A percentile compares a stretch with the other conserved stretches of the same genome.
Evolutionary conservation across 2,797 vertebrate genomes (phyloP).

Genomic region (Zenarchopterus dispar): DNA sequence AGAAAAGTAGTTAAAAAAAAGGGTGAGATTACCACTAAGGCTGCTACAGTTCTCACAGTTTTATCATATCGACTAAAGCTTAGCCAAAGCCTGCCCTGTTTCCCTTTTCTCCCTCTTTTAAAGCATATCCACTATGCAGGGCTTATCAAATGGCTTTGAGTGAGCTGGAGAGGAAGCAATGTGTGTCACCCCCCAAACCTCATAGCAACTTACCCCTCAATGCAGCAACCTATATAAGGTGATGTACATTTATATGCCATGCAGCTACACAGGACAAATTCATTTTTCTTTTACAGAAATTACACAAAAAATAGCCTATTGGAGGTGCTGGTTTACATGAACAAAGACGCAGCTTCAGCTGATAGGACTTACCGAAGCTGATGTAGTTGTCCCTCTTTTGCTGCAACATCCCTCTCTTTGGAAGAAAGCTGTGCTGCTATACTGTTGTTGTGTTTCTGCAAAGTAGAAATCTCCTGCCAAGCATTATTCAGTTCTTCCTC

Average conservation of each 20-base stretch:
- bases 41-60: conserved; percentile 77
- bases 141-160: conserved; percentile 79
- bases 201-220: conserved; percentile 32
- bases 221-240: conserved; percentile 18
- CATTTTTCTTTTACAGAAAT: conserved; percentile 8
- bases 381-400: conserved; percentile 66
- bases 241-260: conserved; percentile 1
- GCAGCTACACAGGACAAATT: conserved; percentile 4
- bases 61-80: conserved; percentile 84
- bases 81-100: conserved; percentile 78
- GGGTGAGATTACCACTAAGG: conserved; percentile 81
- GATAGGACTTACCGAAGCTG: conserved; percentile 69
- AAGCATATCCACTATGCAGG: conserved; percentile 73
- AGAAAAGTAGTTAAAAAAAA: conserved; percentile 78
- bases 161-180: conserved; percentile 70
- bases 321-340: conserved; percentile 3
- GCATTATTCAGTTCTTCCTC: conserved; percentile 65
- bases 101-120: conserved; percentile 75
- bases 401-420: conserved; percentile 63
- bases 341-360: neutral
- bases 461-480: conserved; percentile 56
- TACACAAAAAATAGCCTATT: conserved; percentile 5
- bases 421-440: conserved; percentile 65
- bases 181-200: conserved; percentile 71
- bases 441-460: conserved; percentile 55